These are phyloP conservation scores for Prenolepis imparis DNA, from an alignment of 2,888 invertebrate species.

Conservation along the genomic window DNA sequence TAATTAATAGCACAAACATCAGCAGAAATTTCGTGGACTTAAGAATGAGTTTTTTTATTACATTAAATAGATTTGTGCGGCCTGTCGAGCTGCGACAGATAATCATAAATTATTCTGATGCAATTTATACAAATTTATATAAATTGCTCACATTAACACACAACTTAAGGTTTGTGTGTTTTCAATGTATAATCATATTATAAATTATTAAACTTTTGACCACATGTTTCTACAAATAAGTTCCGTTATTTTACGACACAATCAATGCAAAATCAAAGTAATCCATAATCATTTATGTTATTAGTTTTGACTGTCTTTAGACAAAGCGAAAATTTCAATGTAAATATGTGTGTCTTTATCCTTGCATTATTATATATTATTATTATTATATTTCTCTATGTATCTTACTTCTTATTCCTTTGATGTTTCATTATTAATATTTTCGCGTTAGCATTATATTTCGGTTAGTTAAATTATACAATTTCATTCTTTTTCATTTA, in stretches of 20 bases:
- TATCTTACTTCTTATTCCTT: neutral
- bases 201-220: conserved; percentile 74
- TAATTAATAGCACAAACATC: neutral
- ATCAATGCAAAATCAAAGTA: conserved; percentile 27
- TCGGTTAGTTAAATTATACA: neutral
- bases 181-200: conserved; percentile 68
- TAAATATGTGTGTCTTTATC: neutral
- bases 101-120: conserved; percentile 76
- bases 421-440: neutral
- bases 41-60: conserved; percentile 64
- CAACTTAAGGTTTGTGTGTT: conserved; percentile 36
- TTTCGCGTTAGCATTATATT: neutral
- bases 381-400: neutral
- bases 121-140: conserved; percentile 82
- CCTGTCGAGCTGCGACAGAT: conserved; percentile 57
- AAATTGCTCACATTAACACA: conserved; percentile 74
- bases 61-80: conserved; percentile 50
- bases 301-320: neutral
- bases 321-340: neutral
- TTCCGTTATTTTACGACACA: neutral
- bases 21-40: conserved; percentile 5
- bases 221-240: neutral
- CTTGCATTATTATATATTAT: neutral
- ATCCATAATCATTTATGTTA: neutral
- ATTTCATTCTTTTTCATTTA: neutral